Evolutionary conservation across 2,797 vertebrate species (phyloP), one percentile per base, ranked within the genome.

Genomic region (Eutrigla gurnardus): DNA sequence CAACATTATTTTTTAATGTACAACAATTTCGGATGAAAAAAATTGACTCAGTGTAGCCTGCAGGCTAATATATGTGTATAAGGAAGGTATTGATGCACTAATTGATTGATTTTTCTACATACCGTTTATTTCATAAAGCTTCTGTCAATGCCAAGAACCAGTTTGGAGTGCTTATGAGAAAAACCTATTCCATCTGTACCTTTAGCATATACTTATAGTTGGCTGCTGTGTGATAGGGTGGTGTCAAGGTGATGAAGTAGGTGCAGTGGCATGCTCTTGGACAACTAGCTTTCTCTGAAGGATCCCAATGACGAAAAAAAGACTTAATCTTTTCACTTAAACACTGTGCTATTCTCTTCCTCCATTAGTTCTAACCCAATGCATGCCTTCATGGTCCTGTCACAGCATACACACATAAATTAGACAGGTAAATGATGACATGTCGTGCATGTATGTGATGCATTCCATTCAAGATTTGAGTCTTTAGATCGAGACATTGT

Each of bases 201-300:
- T 57, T 61, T 25, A 42, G 9, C 35, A 39, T 59, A n/a, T 63
- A 47, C 61, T 73, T 67, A 72, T 45, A 55, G 11, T 33, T 66
- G 9, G 6, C 33, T 59, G 36, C 66, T 54, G 18, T 53, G 1
- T 52, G 42, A 57, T 15, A 63, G 33, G 63, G 39, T 64, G 37
- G 43, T 12, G 65, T 52, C 47, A 39, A 55, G 35, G 33, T 11
- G 13, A 55, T 65, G 50, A 55, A 4, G 25, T 50, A 52, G 40
- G 43, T 63, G 39, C 40, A 58, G 39, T 67, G 37, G 36, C 42
- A 65, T 59, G 67, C 39, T 50, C 40, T 61, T 17, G 33, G 35
- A 57, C n/a, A 71, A 6, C 45, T 84, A 54, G 50, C 52, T 68
- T 45, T 76, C 53, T 83, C 45, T 47, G 40, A 67, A 70, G 33